phyloP scores from a whole-genome alignment of 2,888 invertebrate genomes.

The Perizoma affinitatum region DNA sequence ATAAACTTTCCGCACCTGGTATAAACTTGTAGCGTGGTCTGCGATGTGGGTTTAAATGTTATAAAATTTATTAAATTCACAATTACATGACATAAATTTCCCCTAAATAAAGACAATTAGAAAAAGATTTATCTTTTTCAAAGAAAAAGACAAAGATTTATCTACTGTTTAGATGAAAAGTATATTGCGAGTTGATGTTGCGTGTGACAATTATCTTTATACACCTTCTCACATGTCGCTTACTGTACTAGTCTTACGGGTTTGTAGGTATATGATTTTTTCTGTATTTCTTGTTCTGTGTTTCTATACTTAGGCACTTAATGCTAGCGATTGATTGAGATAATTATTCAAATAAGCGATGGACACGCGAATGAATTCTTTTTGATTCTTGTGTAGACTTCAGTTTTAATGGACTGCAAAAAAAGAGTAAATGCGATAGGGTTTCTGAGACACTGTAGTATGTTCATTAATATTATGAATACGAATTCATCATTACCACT shows the following conservation, averaged over 20 bases:
- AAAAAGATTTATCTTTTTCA: too few species aligned
- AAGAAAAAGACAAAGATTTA: too few species aligned
- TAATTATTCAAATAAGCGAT: slow-evolving; percentile 66
- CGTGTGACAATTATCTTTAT: not conserved
- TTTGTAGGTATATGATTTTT: slow-evolving; percentile 24
- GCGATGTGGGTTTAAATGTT: too few species aligned
- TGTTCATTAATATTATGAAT: too few species aligned
- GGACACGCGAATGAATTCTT: slow-evolving; percentile 49
- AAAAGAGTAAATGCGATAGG: not conserved
- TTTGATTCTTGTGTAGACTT: slow-evolving; percentile 10
- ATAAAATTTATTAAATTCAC: too few species aligned
- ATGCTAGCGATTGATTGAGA: slow-evolving; percentile 60
- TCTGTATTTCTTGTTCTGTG: slow-evolving; percentile 41
- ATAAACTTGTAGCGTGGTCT: too few species aligned
- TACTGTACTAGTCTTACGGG: slow-evolving; percentile 38
- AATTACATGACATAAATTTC: too few species aligned
- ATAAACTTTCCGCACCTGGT: too few species aligned
- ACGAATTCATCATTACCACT: too few species aligned
- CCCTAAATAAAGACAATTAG: too few species aligned
- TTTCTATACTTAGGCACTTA: slow-evolving; percentile 49
- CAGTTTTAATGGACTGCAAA: slow-evolving; percentile 16
- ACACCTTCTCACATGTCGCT: not conserved
- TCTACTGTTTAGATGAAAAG: too few species aligned
- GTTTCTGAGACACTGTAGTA: not conserved
- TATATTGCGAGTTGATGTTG: not conserved